phyloP scores from a whole-genome alignment of 2,113 vertebrate genomes.

The Podilymbus podiceps region DNA sequence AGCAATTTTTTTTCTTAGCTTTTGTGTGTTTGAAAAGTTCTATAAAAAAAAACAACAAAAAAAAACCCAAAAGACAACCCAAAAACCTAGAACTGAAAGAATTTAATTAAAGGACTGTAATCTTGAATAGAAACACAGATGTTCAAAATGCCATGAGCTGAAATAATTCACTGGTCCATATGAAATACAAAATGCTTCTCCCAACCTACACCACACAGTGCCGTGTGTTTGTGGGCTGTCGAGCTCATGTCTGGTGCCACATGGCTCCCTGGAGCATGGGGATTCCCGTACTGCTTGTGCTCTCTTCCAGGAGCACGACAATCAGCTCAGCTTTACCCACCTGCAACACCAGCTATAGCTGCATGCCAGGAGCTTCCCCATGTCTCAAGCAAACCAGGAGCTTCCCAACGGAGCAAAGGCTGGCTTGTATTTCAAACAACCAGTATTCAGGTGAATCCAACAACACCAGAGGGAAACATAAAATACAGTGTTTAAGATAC shows the following conservation, averaged over 20 bases:
- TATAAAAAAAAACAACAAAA: background rate
- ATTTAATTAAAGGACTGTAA: background rate
- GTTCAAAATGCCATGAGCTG: background rate
- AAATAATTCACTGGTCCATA: background rate
- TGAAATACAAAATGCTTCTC: background rate
- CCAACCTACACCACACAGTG: background rate
- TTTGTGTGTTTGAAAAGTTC: background rate
- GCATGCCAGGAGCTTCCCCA: background rate
- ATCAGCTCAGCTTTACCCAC: background rate
- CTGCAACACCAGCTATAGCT: background rate
- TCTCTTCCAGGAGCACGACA: background rate
- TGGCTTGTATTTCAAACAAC: background rate
- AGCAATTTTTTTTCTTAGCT: background rate
- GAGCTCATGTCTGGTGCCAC: fast-evolving
- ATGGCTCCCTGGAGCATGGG: background rate
- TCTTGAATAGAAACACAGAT: background rate
- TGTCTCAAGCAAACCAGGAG: fast-evolving
- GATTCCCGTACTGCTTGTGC: background rate
- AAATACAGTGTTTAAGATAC: background rate
- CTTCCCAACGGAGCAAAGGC: background rate
- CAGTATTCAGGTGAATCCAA: background rate
- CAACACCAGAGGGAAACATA: background rate
- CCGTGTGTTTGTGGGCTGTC: background rate
- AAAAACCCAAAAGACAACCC: too few species aligned
- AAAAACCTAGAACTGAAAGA: background rate